Conservation (phyloP, 2,888 invertebrate species). For the Reticulitermes lucifugus region DNA sequence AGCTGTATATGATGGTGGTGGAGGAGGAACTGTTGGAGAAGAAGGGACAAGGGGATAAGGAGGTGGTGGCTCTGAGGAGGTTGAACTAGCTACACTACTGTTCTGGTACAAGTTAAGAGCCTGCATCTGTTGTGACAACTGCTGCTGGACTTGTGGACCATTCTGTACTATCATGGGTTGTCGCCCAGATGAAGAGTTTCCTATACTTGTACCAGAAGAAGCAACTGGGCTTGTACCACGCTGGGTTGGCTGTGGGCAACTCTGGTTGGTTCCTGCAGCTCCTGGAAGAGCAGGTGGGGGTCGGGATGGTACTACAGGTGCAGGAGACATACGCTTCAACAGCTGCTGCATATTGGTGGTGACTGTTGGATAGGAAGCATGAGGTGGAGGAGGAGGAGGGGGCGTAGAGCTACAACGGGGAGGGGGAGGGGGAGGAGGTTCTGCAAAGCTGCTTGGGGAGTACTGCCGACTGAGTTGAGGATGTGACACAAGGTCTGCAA, state of each 20-base stretch:
- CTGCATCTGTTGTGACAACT: slow-evolving; percentile 89
- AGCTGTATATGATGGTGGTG: slow-evolving; percentile 87
- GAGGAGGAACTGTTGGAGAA: slow-evolving; percentile 73
- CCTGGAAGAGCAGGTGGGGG: slow-evolving; percentile 64
- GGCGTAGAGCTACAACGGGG: slow-evolving; percentile 79
- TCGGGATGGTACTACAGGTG: slow-evolving; percentile 68
- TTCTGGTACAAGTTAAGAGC: slow-evolving; percentile 81
- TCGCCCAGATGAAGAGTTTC: slow-evolving; percentile 66
- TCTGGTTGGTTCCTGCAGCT: slow-evolving; percentile 59
- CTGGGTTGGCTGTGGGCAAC: slow-evolving; percentile 59
- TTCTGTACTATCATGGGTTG: slow-evolving; percentile 87
- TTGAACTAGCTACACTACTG: slow-evolving; percentile 63
- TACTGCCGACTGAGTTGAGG: slow-evolving; percentile 79
- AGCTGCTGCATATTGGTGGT: slow-evolving; percentile 73
- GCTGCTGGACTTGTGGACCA: slow-evolving; percentile 85
- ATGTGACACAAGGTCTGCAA: slow-evolving; percentile 68
- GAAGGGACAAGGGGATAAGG: slow-evolving; percentile 72
- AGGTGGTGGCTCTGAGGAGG: slow-evolving; percentile 75
- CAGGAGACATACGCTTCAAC: slow-evolving; percentile 82
- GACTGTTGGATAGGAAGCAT: slow-evolving; percentile 57
- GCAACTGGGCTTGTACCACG: slow-evolving; percentile 81
- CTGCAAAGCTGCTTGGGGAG: slow-evolving; percentile 72
- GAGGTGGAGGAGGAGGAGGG: slow-evolving; percentile 65
- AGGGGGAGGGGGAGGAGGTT: slow-evolving; percentile 67
- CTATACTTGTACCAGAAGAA: slow-evolving; percentile 58